Evolutionary conservation across 2,888 invertebrate species (phyloP).

Genomic region (Antheraea yamamai): DNA sequence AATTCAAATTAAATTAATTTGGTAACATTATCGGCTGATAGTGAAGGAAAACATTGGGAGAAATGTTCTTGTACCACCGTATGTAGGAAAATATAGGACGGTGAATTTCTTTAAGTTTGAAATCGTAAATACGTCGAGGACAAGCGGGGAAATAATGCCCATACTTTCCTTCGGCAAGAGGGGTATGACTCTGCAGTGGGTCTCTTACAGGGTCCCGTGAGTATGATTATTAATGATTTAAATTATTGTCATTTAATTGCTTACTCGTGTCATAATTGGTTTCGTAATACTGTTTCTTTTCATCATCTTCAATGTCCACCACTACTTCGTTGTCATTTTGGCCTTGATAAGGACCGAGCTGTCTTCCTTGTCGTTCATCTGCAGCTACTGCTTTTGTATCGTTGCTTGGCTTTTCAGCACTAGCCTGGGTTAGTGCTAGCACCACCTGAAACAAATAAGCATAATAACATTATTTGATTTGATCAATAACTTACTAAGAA

Average conservation of each 20-base stretch:
- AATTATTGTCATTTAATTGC: constrained; percentile 44
- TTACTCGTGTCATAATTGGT: constrained; percentile 89
- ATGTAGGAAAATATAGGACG: no score
- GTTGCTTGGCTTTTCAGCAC: constrained; percentile 51
- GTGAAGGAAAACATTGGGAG: no score
- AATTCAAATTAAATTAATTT: no score
- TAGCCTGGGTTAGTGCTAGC: constrained; percentile 63
- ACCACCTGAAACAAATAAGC: constrained; percentile 58
- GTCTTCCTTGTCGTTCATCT: constrained; percentile 46
- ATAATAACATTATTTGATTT: background rate
- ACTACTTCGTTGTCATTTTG: constrained; percentile 83
- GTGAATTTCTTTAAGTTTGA: no score
- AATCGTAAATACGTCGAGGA: no score
- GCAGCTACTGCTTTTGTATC: constrained; percentile 36
- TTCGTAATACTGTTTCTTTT: constrained; percentile 88
- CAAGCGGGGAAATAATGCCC: no score
- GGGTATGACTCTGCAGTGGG: no score
- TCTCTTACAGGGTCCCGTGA: no score
- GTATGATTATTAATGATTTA: background rate
- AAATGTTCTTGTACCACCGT: no score
- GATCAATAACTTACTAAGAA: no score
- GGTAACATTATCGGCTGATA: no score
- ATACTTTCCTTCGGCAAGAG: no score
- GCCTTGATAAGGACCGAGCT: constrained; percentile 45
- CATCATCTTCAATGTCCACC: constrained; percentile 86